phyloP scores from a whole-genome alignment of 2,797 vertebrate species.

The Sus cebifrons region DNA sequence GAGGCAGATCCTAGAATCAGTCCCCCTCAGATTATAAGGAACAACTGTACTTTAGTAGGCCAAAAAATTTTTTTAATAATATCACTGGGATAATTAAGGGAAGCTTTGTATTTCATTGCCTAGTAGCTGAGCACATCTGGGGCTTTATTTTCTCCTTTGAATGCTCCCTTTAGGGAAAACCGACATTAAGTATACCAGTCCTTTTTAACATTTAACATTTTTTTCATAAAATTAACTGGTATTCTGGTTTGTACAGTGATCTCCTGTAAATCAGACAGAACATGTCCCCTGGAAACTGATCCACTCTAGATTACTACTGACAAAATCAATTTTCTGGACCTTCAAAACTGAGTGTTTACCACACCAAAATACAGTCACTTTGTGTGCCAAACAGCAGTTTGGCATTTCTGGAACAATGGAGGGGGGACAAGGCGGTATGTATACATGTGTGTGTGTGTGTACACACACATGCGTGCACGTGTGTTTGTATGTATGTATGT shows the following conservation, averaged over 20 bases:
- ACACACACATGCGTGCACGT: too few species aligned
- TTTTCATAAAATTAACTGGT: constrained; percentile 34
- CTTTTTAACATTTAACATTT: constrained; percentile 11
- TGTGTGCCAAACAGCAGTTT: background rate
- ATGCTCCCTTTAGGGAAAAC: constrained; percentile 23
- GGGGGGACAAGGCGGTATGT: background rate
- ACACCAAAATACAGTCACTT: background rate
- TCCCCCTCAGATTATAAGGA: background rate
- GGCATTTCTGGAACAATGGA: constrained; percentile 13
- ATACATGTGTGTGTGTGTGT: too few species aligned
- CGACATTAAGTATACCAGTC: background rate
- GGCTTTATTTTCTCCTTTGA: background rate
- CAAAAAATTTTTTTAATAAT: background rate
- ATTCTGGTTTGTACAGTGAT: background rate
- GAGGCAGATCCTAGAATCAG: background rate
- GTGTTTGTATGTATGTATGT: too few species aligned
- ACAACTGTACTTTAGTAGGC: background rate
- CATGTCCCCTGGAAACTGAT: background rate
- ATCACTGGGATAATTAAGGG: background rate
- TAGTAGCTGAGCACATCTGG: background rate
- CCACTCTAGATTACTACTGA: constrained; percentile 18
- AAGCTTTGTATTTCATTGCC: background rate
- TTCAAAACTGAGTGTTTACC: constrained; percentile 29
- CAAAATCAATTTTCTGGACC: constrained; percentile 34
- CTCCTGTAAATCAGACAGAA: background rate